A percentile compares a stretch with the other conserved stretches of the same genome.
Evolutionary conservation across 2,797 vertebrate genomes (phyloP).

Genomic region (Eulemur rubriventer): DNA sequence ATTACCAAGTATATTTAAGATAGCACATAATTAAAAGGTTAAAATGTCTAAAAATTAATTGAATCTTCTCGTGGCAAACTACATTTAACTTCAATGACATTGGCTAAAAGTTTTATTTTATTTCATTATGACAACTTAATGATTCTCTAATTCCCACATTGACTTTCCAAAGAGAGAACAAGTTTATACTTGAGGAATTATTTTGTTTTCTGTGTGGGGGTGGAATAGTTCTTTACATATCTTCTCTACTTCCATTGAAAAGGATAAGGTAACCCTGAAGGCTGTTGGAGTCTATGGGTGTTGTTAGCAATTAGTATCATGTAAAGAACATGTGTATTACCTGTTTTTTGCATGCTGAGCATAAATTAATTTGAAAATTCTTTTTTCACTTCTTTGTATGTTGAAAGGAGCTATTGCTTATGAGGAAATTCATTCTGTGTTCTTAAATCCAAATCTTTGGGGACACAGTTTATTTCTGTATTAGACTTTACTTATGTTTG

Average conservation of each 20-base stretch:
- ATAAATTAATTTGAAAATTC: not conserved
- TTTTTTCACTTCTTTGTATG: not conserved
- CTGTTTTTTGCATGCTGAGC: not conserved
- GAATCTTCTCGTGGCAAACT: not conserved
- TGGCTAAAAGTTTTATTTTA: not conserved
- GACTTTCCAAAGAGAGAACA: slow-evolving; percentile 34
- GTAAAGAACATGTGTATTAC: not conserved
- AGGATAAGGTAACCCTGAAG: not conserved
- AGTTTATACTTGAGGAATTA: not conserved
- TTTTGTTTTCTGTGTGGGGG: not conserved
- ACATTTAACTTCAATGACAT: not conserved
- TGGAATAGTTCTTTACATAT: not conserved
- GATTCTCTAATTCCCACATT: not conserved
- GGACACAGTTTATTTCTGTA: not conserved
- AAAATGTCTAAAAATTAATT: not conserved
- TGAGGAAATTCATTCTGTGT: not conserved
- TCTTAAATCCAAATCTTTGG: not conserved
- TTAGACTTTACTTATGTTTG: not conserved
- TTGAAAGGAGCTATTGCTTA: not conserved
- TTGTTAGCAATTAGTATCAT: not conserved
- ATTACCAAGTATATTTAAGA: not conserved
- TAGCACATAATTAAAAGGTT: not conserved
- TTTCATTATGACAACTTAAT: slow-evolving; percentile 29
- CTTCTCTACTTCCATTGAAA: not conserved
- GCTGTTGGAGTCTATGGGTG: not conserved